Evolutionary conservation across 2,888 invertebrate genomes (phyloP).

Genomic region (Drosophila longiperda): DNA sequence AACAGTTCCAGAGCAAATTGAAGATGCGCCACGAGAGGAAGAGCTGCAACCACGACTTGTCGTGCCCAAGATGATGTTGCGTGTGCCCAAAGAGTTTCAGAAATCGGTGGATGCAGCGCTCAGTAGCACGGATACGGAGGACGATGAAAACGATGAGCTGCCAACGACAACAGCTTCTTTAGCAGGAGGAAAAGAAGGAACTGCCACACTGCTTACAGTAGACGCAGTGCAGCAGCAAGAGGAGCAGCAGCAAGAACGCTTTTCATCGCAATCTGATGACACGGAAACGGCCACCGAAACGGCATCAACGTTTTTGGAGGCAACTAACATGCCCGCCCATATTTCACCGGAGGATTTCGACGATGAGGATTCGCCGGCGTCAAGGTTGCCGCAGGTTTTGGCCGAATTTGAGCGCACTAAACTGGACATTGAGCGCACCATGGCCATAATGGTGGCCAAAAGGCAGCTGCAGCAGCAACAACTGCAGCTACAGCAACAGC

Average conservation of each 20-base stretch:
- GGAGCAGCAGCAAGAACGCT: conserved; percentile 26
- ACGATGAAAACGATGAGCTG: conserved; percentile 67
- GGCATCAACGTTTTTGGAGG: conserved; percentile 43
- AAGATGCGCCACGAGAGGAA: conserved; percentile 25
- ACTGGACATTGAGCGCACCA: conserved; percentile 80
- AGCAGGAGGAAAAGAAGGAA: background rate
- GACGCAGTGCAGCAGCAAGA: conserved; percentile 51
- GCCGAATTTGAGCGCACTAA: conserved; percentile 83
- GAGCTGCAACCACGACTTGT: conserved; percentile 71
- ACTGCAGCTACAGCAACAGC: background rate
- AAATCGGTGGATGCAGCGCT: conserved; percentile 84
- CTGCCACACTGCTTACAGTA: conserved; percentile 29
- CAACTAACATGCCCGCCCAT: conserved; percentile 12
- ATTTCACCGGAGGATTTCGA: conserved; percentile 11
- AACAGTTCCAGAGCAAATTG: conserved; percentile 53
- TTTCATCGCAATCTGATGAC: conserved; percentile 45
- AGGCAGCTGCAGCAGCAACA: conserved; percentile 41
- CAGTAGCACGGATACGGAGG: conserved; percentile 83
- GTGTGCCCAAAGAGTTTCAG: conserved; percentile 88
- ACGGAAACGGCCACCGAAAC: conserved; percentile 59
- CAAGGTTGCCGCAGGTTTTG: conserved; percentile 74
- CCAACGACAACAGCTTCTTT: conserved; percentile 6
- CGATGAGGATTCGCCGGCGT: conserved; percentile 63
- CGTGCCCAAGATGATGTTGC: conserved; percentile 89
- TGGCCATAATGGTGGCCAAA: conserved; percentile 64